These are phyloP conservation scores for Chaetodon auriga DNA, from an alignment of 2,113 vertebrate species.

Conservation along the genomic window DNA sequence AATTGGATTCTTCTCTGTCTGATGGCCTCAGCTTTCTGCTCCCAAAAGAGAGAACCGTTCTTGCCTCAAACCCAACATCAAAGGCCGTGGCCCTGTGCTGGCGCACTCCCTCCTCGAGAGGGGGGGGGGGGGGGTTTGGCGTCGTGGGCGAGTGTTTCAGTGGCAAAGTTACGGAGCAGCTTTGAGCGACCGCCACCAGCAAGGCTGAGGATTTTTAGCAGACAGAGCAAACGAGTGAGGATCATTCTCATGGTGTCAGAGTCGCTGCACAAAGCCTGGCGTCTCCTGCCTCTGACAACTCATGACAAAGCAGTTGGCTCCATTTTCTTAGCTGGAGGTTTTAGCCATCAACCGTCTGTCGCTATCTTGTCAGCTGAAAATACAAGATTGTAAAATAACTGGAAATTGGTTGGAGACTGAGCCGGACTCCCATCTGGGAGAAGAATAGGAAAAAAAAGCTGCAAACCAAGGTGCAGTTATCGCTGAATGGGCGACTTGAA, in stretches of 20 bases:
- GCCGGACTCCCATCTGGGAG: neutral
- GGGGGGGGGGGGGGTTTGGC: neutral
- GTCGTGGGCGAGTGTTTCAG: neutral
- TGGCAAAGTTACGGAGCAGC: constrained; percentile 15
- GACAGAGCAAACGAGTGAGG: constrained; percentile 22
- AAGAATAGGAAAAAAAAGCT: neutral
- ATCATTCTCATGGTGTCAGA: constrained; percentile 16
- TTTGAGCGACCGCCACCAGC: constrained; percentile 7
- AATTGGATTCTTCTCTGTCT: constrained; percentile 67
- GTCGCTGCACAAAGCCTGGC: constrained; percentile 11
- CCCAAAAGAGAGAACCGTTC: constrained; percentile 32
- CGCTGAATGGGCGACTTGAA: constrained; percentile 17
- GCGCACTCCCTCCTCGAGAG: neutral
- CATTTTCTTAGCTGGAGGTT: constrained; percentile 17
- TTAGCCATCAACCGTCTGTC: constrained; percentile 33
- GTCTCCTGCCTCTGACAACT: constrained; percentile 29
- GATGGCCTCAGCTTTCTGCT: constrained; percentile 38
- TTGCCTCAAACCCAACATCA: constrained; percentile 53
- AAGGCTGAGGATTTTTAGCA: constrained; percentile 39
- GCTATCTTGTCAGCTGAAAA: constrained; percentile 21
- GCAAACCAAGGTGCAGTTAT: neutral
- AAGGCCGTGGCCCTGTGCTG: constrained; percentile 24
- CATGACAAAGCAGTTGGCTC: constrained; percentile 36
- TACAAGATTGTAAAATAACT: constrained; percentile 18
- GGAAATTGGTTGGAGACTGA: neutral